Evolutionary conservation across 2,797 vertebrate species (phyloP), one percentile per base, ranked within the genome.

Genomic region (Gadopsis marmoratus): DNA sequence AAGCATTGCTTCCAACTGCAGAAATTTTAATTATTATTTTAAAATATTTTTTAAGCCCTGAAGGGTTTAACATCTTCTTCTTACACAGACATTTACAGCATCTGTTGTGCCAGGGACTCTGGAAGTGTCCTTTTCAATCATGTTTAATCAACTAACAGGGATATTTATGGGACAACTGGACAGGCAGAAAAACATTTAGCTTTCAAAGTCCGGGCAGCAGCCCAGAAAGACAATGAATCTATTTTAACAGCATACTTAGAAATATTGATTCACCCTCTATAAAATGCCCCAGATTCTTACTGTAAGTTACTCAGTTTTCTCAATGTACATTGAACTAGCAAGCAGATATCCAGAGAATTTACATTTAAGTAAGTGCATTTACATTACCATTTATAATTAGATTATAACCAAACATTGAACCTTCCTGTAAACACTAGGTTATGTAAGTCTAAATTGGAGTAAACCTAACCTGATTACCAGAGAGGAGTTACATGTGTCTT

Each of bases 91-190:
- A 67, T 81, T 88, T 81, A 88, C 82, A 83, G 83, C 59, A 65
- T 80, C 67, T 72, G 63, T 75, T 78, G 47, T 83, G 66, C 43
- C 56, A 71, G 26, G 29, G 81, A 81, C 83, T 79, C 66, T 76
- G 61, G 78, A 78, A 86, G 81, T 79, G 84, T 87, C 85, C 80
- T 87, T 78, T 90, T 95, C 92, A 84, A 84, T 95, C 93, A 92
- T 81, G 73, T 73, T 86, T 91, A 94, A 95, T 93, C 84, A 93
- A 93, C 89, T 95, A 93, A 90, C 71, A 58, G 60, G 79, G 91
- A 92, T 89, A 87, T 92, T 93, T 92, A 90, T 84, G 76, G 88
- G 87, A 92, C 88, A 88, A 91, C 91, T 88, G 80, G 77, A 91
- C 87, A 53, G 59, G 47, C 82, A 83, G 73, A 81, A 79, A 74